Evolutionary conservation across 2,888 invertebrate genomes (phyloP), one percentile per base, ranked within the genome.

Genomic region (Leucophenga montana): DNA sequence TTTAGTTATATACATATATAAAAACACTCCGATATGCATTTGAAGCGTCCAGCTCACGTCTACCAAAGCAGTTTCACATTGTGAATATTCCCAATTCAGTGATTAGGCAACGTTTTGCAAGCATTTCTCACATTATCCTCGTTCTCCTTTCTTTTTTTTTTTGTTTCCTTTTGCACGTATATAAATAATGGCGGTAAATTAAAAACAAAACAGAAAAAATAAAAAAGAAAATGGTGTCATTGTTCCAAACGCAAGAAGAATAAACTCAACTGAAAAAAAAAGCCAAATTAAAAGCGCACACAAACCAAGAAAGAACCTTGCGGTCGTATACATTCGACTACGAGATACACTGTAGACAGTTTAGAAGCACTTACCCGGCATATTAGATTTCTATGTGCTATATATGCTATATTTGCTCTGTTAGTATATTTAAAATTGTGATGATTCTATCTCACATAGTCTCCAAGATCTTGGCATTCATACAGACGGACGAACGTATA

Each of bases 21-120:
- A 8, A 9, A 4, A 48, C 16, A 48, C 16, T 16, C 13, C 6
- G 13, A 27, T 27, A 27, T 27, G 27, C 27, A 27, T 27, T 27
- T 27, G 27, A 27, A 27, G 27, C 39, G 39, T 39, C 39, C 39
- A 39, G 39, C 39, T 39, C 39, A 39, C 39, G 39, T 11, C 39
- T 39, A 5, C 39, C 9, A 39, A 39, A 39, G 39, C 39, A 39
- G 39, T 11, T 39, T 39, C 39, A 8, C 39, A 8, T 11, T 39
- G 1, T 5, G 39, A 39, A 66, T 66, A 68, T 72, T 75, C 76
- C 75, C 80, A 70, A 72, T 81, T 70, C 82, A 79, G 80, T 81
- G 83, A 83, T 81, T 82, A 81, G 83, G 78, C 80, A 76, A 77
- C 72, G 82, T 80, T 78, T 78, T 73, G 39, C 66, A 57, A 57